A percentile compares a stretch with the other conserved stretches of the same genome.
These are phyloP conservation scores for Ptiloglossa arizonensis DNA, from an alignment of 1,140 invertebrate species.

Conservation along the genomic window DNA sequence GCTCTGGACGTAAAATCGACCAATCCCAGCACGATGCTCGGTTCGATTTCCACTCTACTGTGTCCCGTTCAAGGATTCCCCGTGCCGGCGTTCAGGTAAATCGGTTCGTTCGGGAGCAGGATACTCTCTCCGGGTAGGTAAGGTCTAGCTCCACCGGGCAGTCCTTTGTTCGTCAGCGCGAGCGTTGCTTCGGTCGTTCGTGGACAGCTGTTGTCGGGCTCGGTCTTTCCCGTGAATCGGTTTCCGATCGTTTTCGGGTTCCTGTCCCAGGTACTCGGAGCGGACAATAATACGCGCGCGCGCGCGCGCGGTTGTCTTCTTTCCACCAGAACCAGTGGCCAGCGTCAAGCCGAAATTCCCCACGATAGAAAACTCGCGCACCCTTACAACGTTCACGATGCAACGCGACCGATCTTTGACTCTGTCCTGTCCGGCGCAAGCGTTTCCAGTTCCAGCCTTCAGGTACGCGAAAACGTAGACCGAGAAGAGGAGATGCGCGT, in stretches of 20 bases:
- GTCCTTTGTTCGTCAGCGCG: not conserved
- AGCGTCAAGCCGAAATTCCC: slow-evolving; percentile 89
- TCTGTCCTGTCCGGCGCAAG: slow-evolving; percentile 85
- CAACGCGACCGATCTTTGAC: slow-evolving; percentile 82
- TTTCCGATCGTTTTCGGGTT: not conserved
- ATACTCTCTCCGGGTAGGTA: slow-evolving; percentile 44
- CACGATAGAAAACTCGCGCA: slow-evolving; percentile 84
- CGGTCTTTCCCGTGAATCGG: slow-evolving; percentile 18
- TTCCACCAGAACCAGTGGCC: slow-evolving; percentile 87
- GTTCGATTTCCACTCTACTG: slow-evolving; percentile 79
- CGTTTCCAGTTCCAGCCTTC: slow-evolving; percentile 83
- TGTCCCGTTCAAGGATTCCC: slow-evolving; percentile 88
- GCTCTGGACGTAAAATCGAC: slow-evolving; percentile 80
- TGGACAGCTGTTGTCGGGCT: slow-evolving; percentile 20
- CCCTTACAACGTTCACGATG: slow-evolving; percentile 72
- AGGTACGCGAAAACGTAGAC: slow-evolving; percentile 56
- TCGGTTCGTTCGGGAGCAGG: not conserved
- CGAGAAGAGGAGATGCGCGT: no score
- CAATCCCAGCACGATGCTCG: slow-evolving; percentile 70
- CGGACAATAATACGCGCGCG: not conserved
- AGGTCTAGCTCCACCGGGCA: slow-evolving; percentile 6
- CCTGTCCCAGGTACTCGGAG: slow-evolving; percentile 30
- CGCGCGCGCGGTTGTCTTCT: slow-evolving; percentile 18
- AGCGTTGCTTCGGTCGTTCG: not conserved
- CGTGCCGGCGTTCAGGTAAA: slow-evolving; percentile 82